Conservation (phyloP, 2,797 vertebrate species). For the Atherinosoma microstoma region DNA sequence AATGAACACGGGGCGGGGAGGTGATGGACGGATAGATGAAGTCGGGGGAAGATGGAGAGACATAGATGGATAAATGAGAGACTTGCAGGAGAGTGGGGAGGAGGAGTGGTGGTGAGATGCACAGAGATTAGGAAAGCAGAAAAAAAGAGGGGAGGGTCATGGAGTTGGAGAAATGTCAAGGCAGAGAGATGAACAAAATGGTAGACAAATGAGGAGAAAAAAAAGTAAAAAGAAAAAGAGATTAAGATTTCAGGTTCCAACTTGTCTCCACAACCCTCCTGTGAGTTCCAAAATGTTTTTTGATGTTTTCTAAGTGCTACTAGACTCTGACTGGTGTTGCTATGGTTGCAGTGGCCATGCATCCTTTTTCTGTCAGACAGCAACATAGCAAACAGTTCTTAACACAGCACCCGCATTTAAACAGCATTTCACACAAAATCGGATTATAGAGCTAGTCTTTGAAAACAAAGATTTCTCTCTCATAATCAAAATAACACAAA, state of each 20-base stretch:
- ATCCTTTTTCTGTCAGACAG: constrained; percentile 46
- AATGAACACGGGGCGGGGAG: constrained; percentile 9
- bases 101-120: constrained; percentile 28
- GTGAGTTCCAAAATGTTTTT: constrained; percentile 46
- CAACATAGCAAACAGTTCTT: constrained; percentile 41
- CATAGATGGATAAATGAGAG: constrained; percentile 30
- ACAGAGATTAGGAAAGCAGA: constrained; percentile 24
- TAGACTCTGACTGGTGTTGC: constrained; percentile 59
- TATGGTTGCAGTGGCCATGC: constrained; percentile 64
- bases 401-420: constrained; percentile 37
- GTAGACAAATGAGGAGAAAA: background rate
- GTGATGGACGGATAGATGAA: constrained; percentile 40
- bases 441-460: constrained; percentile 24
- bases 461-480: constrained; percentile 7
- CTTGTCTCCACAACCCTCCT: constrained; percentile 24
- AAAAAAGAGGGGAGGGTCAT: background rate
- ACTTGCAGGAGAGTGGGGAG: constrained; percentile 16
- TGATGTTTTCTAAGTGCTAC: constrained; percentile 58
- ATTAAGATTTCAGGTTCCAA: constrained; percentile 14
- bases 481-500: constrained; percentile 19
- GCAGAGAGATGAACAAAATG: constrained; percentile 14
- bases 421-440: constrained; percentile 43
- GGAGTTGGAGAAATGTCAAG: constrained; percentile 1
- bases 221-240: constrained; percentile 11
- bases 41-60: constrained; percentile 28